phyloP scores from a whole-genome alignment of 2,797 vertebrate species.

The Hapalemur alaotrensis region DNA sequence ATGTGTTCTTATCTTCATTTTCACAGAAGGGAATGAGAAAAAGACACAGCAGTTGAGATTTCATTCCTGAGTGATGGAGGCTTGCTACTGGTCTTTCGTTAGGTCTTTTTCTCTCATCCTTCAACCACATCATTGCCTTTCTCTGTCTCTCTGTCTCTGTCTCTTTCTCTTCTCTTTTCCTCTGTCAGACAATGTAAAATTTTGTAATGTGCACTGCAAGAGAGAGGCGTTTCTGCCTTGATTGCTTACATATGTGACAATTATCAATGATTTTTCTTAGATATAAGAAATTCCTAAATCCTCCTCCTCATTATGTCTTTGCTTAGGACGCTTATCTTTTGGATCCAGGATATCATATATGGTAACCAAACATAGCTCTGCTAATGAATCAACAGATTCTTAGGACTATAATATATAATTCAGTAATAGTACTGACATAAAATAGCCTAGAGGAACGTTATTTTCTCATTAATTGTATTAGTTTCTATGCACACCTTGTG shows the following conservation, averaged over 20 bases:
- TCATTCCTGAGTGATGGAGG: not conserved
- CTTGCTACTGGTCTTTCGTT: not conserved
- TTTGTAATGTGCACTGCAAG: not conserved
- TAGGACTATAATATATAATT: not conserved
- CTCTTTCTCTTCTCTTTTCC: not conserved
- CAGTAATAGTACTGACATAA: not conserved
- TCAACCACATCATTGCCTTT: not conserved
- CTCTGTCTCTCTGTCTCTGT: not conserved
- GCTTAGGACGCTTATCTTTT: not conserved
- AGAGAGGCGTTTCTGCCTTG: not conserved
- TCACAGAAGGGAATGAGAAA: not conserved
- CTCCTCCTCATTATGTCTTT: not conserved
- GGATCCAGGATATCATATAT: not conserved
- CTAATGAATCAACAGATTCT: not conserved
- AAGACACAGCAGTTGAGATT: not conserved
- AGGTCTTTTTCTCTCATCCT: not conserved
- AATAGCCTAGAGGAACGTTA: not conserved
- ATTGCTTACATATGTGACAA: not conserved
- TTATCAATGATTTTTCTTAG: not conserved
- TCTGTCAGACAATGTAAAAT: not conserved
- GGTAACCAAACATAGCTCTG: not conserved
- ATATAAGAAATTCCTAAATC: not conserved
- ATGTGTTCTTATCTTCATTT: not conserved
- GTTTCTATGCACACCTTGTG: not conserved
- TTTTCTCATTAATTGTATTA: not conserved